Evolutionary conservation across 2,113 vertebrate species (phyloP), one percentile per base, ranked within the genome.

Genomic region (Amblyopsis rosae): DNA sequence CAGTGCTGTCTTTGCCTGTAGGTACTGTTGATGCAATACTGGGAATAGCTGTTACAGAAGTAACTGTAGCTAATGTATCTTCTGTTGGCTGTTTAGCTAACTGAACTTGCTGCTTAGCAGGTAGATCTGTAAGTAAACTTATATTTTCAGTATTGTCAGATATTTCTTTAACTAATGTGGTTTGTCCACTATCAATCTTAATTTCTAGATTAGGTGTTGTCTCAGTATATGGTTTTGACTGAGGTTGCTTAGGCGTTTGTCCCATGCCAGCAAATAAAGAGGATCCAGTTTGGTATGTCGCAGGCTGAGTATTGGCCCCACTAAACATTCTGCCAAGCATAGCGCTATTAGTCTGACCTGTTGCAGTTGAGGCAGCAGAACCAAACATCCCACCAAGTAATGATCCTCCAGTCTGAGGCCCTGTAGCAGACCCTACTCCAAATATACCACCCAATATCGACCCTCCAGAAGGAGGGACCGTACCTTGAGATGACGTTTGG

Each of bases 241-340:
- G 75, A 72, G 82, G 57, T 66, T 83, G 59, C 62, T 88, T 86
- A 12, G 82, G 15, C 73, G 64, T 59, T 59, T 87, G 80, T 51
- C 70, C 85, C 45, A 79, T 71, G 4, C 73, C 67, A 9, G 79
- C 78, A 77, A 85, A 86, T 32, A 88, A 76, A 57, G 89, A 82
- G 62, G 80, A 32, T 70, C 85, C 82, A 73, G 70, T 51, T 32
- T 88, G 82, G 51, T 88, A 49, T 65, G 54, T 84, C 67, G 77
- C 45, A 69, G 72, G 16, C 62, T 82, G 86, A 63, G 75, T 57
- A 57, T 73, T 60, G n/a, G 47, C 53, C 51, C 88, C 87, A 62
- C 86, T 80, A 77, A 91, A 88, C 70, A 91, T 78, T 76, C 88
- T 88, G 65, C 88, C 88, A 69, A 91, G 80, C 45, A 91, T 64